Base-by-base conservation (phyloP, 2,113 vertebrate species). In the Aldabrachelys gigantea region DNA sequence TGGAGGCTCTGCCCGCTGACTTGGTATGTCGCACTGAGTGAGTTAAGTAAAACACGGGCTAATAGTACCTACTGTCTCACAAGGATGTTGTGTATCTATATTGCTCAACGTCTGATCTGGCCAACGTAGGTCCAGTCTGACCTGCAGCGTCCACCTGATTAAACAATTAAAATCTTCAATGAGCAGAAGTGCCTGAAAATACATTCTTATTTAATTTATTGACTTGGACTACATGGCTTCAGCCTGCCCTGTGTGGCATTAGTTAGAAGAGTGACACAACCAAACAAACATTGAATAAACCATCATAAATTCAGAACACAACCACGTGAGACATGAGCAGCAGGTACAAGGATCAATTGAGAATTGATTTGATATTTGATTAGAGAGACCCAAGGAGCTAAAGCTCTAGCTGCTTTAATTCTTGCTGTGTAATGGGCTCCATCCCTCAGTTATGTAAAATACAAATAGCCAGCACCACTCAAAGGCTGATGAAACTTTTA, bases 31-130 rank as follows among this genome's bases (percentile, higher is more conserved):
- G 4, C 50, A 16, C 1, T 10, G 22, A 13, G 12, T 35, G 80
- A 3, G 2, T n/a, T 27, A 62, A 16, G 3, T 78, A 78, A 25
- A 78, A 47, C 75, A 27, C 13, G 3, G 24, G 75, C 24, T 27
- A 78, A 41, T 27, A 44, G 11, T 25, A 78, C 24, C 12, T 8
- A 78, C 22, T 11, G 4, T 27, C 41, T 78, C 25, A 25, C 41
- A 78, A 47, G 24, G 75, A 24, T 27, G 27, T 1, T 27, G 41
- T 65, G 13, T 4, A 82, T 12, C 1, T 7, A 1, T 1, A 1
- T 29, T 38, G 13, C 76, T 57, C 16, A 69, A 5, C 35, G 5
- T 21, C 49, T 84, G 13, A 24, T 0, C 0, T 3, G 21, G 24
- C 27, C 50, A 90, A 4, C 31, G 12, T 65, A 31, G 47, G 16